phyloP scores from a whole-genome alignment of 2,113 vertebrate species.

The Gracilinanus agilis region DNA sequence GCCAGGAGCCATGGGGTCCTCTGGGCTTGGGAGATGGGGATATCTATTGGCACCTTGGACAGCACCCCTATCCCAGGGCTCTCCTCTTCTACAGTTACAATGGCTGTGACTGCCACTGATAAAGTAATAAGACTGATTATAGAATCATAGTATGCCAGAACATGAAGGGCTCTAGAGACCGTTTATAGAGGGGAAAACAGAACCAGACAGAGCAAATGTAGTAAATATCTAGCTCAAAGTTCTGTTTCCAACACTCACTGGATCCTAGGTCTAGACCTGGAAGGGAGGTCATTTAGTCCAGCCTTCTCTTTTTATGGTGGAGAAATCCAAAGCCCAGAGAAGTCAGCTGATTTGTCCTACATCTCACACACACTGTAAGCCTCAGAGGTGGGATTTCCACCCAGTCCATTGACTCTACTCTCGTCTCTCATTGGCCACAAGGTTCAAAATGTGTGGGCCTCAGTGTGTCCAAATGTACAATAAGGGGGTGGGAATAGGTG shows the following conservation, averaged over 20 bases:
- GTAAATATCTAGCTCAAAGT: background rate
- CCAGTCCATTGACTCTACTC: background rate
- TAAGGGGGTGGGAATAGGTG: background rate
- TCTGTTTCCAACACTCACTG: background rate
- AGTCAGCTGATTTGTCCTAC: background rate
- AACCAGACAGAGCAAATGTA: background rate
- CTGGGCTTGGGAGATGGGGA: background rate
- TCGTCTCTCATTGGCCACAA: no score
- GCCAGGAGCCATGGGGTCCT: background rate
- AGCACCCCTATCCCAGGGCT: background rate
- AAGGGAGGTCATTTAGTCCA: background rate
- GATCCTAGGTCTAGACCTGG: background rate
- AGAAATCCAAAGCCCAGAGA: background rate
- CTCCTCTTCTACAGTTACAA: background rate
- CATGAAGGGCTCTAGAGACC: background rate
- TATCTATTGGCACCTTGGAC: background rate
- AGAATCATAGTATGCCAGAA: background rate
- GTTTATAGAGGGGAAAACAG: background rate
- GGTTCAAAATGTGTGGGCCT: background rate
- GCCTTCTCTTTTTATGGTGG: background rate
- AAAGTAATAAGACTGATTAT: background rate
- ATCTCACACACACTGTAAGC: background rate
- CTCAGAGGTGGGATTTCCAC: background rate
- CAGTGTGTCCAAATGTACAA: background rate
- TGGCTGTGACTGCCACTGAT: background rate